Evolutionary conservation across 2,888 invertebrate genomes (phyloP).

Genomic region (Tiphia femorata): DNA sequence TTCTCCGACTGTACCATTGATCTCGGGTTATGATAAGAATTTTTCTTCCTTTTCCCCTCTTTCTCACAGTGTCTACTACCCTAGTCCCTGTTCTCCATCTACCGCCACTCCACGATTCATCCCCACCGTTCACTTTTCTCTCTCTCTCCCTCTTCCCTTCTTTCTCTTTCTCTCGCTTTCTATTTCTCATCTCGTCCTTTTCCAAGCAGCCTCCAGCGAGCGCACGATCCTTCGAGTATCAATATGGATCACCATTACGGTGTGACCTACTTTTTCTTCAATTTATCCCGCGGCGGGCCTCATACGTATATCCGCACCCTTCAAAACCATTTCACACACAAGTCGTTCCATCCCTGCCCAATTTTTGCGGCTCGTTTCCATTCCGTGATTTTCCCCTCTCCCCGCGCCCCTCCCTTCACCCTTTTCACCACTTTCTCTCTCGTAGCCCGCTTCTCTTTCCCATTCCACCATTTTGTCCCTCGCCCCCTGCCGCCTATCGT

Average conservation of each 20-base stretch:
- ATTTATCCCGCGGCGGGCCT: slow-evolving; percentile 34
- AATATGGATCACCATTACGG: slow-evolving; percentile 27
- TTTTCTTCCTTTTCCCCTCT: neutral
- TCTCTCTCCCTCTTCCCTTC: neutral
- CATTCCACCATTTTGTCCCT: neutral
- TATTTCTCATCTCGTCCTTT: neutral
- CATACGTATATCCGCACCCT: slow-evolving; percentile 11
- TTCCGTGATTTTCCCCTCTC: neutral
- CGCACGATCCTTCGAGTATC: slow-evolving; percentile 8
- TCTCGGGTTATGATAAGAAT: too few species aligned
- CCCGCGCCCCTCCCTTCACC: neutral
- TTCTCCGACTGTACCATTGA: too few species aligned
- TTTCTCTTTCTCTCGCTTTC: neutral
- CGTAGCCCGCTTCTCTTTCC: neutral
- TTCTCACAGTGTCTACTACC: neutral
- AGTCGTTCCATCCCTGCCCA: slow-evolving; percentile 13
- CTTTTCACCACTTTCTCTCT: neutral
- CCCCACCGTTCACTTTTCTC: neutral
- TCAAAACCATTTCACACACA: slow-evolving; percentile 15
- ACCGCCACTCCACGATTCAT: neutral
- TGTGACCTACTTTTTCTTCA: slow-evolving; percentile 47
- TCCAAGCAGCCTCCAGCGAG: neutral
- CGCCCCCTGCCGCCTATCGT: too few species aligned
- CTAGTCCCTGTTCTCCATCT: neutral
- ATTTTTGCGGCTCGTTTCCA: slow-evolving; percentile 11